Evolutionary conservation across 2,888 invertebrate species (phyloP).

Genomic region (Micropterix aruncella): DNA sequence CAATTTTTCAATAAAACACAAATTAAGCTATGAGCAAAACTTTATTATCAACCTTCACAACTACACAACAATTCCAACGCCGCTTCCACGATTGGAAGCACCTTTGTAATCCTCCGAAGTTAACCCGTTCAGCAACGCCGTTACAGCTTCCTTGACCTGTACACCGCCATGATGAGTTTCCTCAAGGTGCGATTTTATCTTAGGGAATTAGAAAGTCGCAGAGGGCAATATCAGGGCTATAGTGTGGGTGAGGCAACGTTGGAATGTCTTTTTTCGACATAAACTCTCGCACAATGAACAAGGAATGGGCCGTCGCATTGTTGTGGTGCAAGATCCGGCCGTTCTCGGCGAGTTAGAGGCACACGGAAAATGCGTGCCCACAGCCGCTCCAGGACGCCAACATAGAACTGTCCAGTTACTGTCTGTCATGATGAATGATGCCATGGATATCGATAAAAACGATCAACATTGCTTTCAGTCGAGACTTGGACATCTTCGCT

Average conservation of each 20-base stretch:
- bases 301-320: not conserved
- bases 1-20: not conserved
- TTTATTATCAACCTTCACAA: too few relatives aligned
- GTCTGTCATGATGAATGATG: too few relatives aligned
- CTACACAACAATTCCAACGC: too few relatives aligned
- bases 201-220: not conserved
- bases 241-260: not conserved
- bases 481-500: not conserved
- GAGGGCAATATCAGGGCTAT: constrained; percentile 1
- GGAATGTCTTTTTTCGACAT: too few relatives aligned
- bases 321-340: constrained; percentile 1
- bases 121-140: not conserved
- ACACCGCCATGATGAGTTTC: too few relatives aligned
- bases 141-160: not conserved
- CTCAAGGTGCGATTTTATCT: too few relatives aligned
- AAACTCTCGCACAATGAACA: too few relatives aligned
- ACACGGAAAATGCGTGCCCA: not conserved
- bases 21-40: too few relatives aligned
- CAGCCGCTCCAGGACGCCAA: too few relatives aligned
- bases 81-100: too few relatives aligned
- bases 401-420: too few relatives aligned
- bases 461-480: too few relatives aligned
- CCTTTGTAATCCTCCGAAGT: not conserved
- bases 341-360: not conserved
- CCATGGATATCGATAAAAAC: not conserved